A percentile compares a stretch with the other conserved stretches of the same genome.
phyloP scores from a whole-genome alignment of 1,140 invertebrate species.

The Aphaenogaster floridana region DNA sequence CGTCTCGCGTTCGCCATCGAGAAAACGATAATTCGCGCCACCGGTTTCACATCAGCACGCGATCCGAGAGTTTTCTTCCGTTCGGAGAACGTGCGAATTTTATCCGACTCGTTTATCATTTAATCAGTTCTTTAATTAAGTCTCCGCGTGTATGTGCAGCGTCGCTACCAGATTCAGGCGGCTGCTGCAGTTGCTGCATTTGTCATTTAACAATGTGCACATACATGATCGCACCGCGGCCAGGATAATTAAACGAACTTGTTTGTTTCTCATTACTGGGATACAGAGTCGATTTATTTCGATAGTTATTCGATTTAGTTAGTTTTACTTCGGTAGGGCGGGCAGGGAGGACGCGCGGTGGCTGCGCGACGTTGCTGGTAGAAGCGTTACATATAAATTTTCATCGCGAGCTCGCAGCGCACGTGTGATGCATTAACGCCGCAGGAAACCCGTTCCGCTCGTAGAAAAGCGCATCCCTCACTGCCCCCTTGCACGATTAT shows the following conservation, averaged over 20 bases:
- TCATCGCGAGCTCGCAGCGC: conserved; percentile 10
- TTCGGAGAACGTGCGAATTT: neutral
- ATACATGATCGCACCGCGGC: conserved; percentile 18
- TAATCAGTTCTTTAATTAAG: conserved; percentile 49
- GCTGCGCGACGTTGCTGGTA: neutral
- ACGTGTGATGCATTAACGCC: conserved; percentile 50
- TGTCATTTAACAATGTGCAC: conserved; percentile 48
- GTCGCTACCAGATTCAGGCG: neutral
- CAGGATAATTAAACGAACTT: conserved; percentile 48
- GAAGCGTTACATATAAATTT: conserved; percentile 58
- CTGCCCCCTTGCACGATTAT: conserved; percentile 48
- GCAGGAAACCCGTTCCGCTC: conserved; percentile 37
- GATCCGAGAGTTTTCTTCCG: neutral
- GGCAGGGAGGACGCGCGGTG: neutral
- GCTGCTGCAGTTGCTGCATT: neutral
- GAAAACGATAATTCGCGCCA: neutral
- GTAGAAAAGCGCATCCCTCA: conserved; percentile 55
- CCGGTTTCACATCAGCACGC: neutral
- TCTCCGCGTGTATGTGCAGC: too few relatives aligned
- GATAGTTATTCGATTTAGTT: conserved; percentile 9
- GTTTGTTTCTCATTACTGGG: conserved; percentile 50
- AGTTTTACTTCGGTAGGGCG: neutral
- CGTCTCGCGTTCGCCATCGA: neutral
- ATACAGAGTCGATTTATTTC: conserved; percentile 14
- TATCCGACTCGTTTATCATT: conserved; percentile 6